Percentiles rank a stretch among this genome's conserved stretches.
These are phyloP conservation scores for Hyla sarda DNA, from an alignment of 2,113 vertebrate genomes.

Conservation along the genomic window DNA sequence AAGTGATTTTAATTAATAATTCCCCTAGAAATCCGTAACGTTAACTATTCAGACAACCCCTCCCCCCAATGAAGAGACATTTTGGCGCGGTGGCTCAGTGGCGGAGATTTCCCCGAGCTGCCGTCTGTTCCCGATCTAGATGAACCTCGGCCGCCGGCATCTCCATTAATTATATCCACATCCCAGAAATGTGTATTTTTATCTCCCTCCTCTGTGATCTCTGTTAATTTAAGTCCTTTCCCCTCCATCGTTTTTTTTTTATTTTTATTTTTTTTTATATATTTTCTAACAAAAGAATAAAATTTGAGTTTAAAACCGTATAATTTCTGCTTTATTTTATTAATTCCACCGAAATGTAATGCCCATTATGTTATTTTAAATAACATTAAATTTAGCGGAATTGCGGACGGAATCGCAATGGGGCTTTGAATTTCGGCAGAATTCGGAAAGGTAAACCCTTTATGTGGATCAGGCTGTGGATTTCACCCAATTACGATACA, in stretches of 20 bases:
- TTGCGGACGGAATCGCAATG: no score
- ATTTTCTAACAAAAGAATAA: constrained; percentile 57
- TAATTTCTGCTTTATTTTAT: not conserved
- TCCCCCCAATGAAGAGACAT: not conserved
- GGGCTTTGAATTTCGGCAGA: no score
- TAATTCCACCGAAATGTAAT: no score
- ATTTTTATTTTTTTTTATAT: constrained; percentile 43
- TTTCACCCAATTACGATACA: no score
- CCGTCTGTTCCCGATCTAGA: not conserved
- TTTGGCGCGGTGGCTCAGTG: not conserved
- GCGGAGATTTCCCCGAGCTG: not conserved
- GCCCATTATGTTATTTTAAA: no score
- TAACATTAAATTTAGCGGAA: no score
- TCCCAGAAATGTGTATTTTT: not conserved
- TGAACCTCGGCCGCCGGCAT: not conserved
- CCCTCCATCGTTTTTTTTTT: not conserved
- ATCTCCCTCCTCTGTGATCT: constrained; percentile 16
- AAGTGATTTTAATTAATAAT: not conserved
- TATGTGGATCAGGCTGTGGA: no score
- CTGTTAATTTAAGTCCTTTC: constrained; percentile 29
- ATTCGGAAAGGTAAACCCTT: no score
- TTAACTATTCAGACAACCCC: not conserved
- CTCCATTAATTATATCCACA: constrained; percentile 14
- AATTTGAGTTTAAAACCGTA: not conserved
- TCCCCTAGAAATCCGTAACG: not conserved